Evolutionary conservation across 1,140 invertebrate genomes (phyloP).

Genomic region (Doryteuthis pealeii): DNA sequence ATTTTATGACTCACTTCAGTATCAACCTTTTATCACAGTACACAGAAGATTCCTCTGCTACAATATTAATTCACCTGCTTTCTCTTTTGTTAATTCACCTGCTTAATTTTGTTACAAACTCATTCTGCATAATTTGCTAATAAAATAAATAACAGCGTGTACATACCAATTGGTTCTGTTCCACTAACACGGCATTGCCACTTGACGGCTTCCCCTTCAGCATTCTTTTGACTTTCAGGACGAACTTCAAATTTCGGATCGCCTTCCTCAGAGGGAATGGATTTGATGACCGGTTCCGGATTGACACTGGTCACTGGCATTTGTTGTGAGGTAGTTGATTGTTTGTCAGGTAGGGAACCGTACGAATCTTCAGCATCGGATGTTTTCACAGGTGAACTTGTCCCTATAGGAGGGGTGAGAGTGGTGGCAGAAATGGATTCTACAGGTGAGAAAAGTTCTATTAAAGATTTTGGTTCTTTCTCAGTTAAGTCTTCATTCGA

Average conservation of each 20-base stretch:
- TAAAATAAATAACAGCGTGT: no score
- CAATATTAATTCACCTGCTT: no score
- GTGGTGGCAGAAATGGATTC: background rate
- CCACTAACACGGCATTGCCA: constrained; percentile 47
- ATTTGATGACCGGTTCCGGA: constrained; percentile 36
- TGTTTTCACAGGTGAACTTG: background rate
- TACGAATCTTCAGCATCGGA: background rate
- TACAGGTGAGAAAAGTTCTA: background rate
- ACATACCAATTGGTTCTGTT: constrained; percentile 49
- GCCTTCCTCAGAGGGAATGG: constrained; percentile 41
- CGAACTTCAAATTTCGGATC: constrained; percentile 49
- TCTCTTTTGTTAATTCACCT: no score
- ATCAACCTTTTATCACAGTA: no score
- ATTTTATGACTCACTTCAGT: no score
- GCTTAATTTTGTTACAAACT: no score
- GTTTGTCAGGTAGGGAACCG: background rate
- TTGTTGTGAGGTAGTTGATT: constrained; percentile 16
- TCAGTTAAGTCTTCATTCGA: background rate
- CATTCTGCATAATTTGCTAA: no score
- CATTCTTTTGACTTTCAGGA: constrained; percentile 43
- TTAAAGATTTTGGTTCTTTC: background rate
- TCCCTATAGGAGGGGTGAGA: background rate
- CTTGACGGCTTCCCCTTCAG: constrained; percentile 51
- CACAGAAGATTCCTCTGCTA: no score
- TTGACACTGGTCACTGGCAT: constrained; percentile 34